Percentiles rank a stretch among this genome's conserved stretches.
phyloP scores from a whole-genome alignment of 1,140 invertebrate species.

The Drosophila baimaii region DNA sequence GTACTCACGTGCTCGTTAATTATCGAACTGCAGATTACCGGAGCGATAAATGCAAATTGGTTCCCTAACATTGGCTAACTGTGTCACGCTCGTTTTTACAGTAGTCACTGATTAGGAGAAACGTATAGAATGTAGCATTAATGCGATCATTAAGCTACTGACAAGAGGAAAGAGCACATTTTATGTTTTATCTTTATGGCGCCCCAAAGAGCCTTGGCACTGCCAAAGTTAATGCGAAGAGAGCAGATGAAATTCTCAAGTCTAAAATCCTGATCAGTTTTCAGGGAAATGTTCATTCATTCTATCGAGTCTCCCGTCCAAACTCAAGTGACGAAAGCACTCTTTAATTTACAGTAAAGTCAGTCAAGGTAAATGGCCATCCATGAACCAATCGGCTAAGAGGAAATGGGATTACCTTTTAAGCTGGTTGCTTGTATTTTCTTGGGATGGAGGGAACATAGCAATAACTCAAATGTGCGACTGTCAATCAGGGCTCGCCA shows the following conservation, averaged over 20 bases:
- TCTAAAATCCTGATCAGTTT: too few species aligned
- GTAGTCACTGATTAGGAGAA: slow-evolving; percentile 5
- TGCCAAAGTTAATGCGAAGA: too few species aligned
- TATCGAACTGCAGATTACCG: slow-evolving; percentile 20
- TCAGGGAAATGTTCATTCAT: too few species aligned
- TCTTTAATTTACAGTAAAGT: neutral
- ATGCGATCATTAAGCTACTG: neutral
- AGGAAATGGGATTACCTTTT: slow-evolving; percentile 35
- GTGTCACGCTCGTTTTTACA: slow-evolving; percentile 20
- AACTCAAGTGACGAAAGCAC: neutral
- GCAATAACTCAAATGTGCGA: slow-evolving; percentile 18
- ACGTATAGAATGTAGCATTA: neutral
- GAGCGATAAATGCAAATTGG: slow-evolving; percentile 24
- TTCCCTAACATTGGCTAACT: slow-evolving; percentile 33
- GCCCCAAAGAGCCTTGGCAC: too few species aligned
- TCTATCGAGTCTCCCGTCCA: too few species aligned
- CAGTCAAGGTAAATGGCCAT: slow-evolving; percentile 13
- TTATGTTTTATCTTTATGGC: neutral
- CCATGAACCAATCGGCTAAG: neutral
- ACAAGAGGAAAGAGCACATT: neutral
- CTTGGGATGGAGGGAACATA: neutral
- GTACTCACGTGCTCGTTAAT: slow-evolving; percentile 9
- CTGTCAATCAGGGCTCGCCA: slow-evolving; percentile 50
- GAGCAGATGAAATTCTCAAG: too few species aligned
- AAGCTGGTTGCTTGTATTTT: slow-evolving; percentile 3